Conservation (phyloP, 2,888 invertebrate species). For the Azorinus chamasolen region DNA sequence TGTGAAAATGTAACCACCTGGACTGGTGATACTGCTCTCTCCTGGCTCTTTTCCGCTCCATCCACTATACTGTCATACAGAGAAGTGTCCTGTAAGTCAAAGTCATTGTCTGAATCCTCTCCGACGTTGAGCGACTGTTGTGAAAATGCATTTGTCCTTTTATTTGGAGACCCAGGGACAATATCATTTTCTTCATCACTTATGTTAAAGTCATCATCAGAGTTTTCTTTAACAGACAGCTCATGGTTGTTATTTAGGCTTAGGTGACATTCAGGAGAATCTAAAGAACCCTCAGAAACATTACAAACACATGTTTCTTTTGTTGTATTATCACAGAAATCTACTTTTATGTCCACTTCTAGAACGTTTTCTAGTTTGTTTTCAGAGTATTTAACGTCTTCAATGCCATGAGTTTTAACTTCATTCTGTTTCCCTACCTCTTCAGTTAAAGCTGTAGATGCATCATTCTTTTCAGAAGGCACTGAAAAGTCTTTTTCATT, state of each 20-base stretch:
- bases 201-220: neutral
- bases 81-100: conserved; percentile 52
- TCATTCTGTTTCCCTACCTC: neutral
- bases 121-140: conserved; percentile 5
- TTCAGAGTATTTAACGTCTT: neutral
- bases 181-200: neutral
- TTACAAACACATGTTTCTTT: neutral
- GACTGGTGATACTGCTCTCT: conserved; percentile 16
- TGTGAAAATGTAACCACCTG: conserved; percentile 18
- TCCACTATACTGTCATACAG: conserved; percentile 48
- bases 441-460: neutral
- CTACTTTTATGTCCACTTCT: neutral
- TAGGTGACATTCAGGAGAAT: neutral
- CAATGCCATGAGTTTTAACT: neutral
- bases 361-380: neutral
- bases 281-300: neutral
- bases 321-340: neutral
- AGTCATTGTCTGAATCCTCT: conserved; percentile 29
- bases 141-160: neutral
- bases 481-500: neutral
- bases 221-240: neutral
- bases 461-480: neutral
- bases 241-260: neutral
- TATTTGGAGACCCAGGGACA: too few relatives aligned
- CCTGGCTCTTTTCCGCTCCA: conserved; percentile 41